A percentile compares a stretch with the other conserved stretches of the same genome.
Evolutionary conservation across 2,797 vertebrate species (phyloP).

Genomic region (Cetoscarus ocellatus): DNA sequence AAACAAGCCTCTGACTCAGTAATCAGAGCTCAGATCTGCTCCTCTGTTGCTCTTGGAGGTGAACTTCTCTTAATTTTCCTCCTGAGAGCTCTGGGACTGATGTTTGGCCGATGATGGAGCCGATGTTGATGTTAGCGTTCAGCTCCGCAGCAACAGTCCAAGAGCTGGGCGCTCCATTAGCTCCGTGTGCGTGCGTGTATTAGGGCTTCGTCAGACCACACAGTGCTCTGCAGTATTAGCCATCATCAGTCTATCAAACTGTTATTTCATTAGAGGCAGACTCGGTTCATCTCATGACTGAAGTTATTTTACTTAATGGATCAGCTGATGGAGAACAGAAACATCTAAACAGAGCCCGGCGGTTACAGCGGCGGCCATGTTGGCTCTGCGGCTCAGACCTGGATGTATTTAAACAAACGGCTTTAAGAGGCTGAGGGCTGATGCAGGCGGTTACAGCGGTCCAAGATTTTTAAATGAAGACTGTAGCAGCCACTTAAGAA

Average conservation of each 20-base stretch:
- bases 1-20: no score
- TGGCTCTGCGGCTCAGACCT: slow-evolving; percentile 2
- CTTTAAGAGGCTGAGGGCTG: background rate
- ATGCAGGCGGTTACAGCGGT: background rate
- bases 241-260: slow-evolving; percentile 10
- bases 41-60: no score
- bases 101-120: no score
- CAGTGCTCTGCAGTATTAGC: background rate
- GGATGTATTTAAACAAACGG: slow-evolving; percentile 37
- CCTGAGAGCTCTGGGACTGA: background rate
- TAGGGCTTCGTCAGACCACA: slow-evolving; percentile 2
- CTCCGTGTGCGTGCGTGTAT: slow-evolving; percentile 11
- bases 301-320: slow-evolving; percentile 36
- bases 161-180: no score
- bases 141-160: no score
- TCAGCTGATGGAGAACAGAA: slow-evolving; percentile 58
- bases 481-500: background rate
- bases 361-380: slow-evolving; percentile 23
- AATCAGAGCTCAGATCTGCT: no score
- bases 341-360: slow-evolving; percentile 33
- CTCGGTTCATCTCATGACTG: slow-evolving; percentile 5
- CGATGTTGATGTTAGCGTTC: no score
- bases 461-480: background rate
- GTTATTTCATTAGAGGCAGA: slow-evolving; percentile 52
- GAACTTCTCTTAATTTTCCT: no score